Evolutionary conservation across 1,140 invertebrate genomes (phyloP).

Genomic region (Magallana ariakensis): DNA sequence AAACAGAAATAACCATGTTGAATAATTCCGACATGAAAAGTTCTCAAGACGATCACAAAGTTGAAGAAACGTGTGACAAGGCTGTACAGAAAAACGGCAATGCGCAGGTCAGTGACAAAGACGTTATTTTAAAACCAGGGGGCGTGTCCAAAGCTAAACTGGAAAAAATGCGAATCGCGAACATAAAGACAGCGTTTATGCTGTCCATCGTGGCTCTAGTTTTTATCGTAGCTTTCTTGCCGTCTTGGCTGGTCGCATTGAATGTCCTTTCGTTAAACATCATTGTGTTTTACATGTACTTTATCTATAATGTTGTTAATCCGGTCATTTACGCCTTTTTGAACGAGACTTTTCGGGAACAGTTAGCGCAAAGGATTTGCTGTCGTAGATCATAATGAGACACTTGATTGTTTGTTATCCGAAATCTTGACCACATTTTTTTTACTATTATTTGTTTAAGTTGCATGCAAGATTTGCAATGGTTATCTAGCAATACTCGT

Average conservation of each 20-base stretch:
- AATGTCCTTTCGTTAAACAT: conserved; percentile 68
- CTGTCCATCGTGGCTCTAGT: conserved; percentile 76
- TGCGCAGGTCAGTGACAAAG: conserved; percentile 57
- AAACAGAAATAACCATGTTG: conserved; percentile 61
- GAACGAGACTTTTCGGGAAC: conserved; percentile 77
- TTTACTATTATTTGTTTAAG: conserved; percentile 5
- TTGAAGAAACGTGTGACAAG: conserved; percentile 47
- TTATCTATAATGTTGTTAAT: conserved; percentile 78
- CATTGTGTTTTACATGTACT: conserved; percentile 77
- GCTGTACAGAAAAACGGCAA: conserved; percentile 56
- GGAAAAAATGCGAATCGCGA: conserved; percentile 71
- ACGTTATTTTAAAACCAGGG: conserved; percentile 60
- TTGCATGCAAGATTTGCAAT: conserved; percentile 20
- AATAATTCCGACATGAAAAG: conserved; percentile 51
- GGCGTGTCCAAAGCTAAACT: conserved; percentile 63
- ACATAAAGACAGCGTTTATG: conserved; percentile 78
- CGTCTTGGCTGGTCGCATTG: conserved; percentile 74
- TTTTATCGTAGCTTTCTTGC: conserved; percentile 75
- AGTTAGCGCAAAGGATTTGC: conserved; percentile 71
- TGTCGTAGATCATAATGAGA: conserved; percentile 53
- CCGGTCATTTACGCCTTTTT: conserved; percentile 79
- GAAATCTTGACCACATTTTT: background rate
- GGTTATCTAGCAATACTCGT: background rate
- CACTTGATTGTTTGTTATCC: background rate
- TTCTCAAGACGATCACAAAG: conserved; percentile 40